These are phyloP conservation scores for Chironomus tentans DNA, from an alignment of 2,888 invertebrate genomes.

Conservation along the genomic window DNA sequence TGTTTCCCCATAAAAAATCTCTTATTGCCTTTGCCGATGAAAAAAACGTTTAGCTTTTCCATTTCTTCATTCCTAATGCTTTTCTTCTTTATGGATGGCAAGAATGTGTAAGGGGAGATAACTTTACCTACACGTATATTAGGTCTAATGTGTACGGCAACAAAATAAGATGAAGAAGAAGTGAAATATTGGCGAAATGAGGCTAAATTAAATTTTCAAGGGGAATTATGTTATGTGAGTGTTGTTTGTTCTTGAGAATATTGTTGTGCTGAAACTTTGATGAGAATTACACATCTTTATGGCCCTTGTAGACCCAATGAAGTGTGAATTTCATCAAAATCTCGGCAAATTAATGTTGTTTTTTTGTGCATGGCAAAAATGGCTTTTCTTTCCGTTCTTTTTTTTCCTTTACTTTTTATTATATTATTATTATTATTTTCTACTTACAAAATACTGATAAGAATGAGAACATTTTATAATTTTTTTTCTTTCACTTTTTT, in stretches of 20 bases:
- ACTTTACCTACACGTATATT: not conserved
- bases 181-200: too few species aligned
- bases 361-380: not conserved
- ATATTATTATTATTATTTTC: not conserved
- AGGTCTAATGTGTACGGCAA: too few species aligned
- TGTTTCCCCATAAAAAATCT: not conserved
- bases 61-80: not conserved
- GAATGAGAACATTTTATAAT: too few species aligned
- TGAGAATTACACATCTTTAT: not conserved
- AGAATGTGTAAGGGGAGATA: not conserved
- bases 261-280: constrained; percentile 2
- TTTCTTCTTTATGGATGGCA: not conserved
- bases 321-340: constrained; percentile 17
- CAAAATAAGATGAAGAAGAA: too few species aligned
- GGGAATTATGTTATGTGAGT: not conserved
- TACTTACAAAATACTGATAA: not conserved
- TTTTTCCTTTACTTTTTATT: not conserved
- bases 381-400: not conserved
- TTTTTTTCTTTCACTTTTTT: not conserved
- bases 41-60: not conserved
- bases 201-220: not conserved
- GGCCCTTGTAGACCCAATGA: not conserved
- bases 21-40: too few species aligned
- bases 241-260: not conserved
- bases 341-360: not conserved